Conservation (phyloP, 2,797 vertebrate genomes). For the Nannoperca australis region DNA sequence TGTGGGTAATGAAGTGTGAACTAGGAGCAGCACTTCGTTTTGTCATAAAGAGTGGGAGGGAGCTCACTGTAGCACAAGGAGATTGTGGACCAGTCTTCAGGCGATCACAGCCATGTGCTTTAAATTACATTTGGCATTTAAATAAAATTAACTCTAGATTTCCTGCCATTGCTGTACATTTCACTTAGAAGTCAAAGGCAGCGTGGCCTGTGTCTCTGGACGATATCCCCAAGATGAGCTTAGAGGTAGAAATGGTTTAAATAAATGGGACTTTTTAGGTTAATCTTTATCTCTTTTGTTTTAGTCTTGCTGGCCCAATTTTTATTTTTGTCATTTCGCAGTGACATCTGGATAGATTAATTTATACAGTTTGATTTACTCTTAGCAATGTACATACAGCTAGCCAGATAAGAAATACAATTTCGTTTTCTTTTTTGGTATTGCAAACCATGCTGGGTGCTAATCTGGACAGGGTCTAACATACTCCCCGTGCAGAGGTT, state of each 20-base stretch:
- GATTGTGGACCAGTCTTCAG: constrained; percentile 81
- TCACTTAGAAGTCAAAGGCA: constrained; percentile 36
- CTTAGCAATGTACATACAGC: neutral
- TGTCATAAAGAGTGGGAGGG: constrained; percentile 81
- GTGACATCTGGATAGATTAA: constrained; percentile 16
- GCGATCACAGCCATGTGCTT: constrained; percentile 74
- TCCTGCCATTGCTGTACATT: constrained; percentile 36
- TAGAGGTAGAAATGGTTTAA: neutral
- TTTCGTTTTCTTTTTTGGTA: neutral
- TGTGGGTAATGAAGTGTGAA: constrained; percentile 85
- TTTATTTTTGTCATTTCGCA: constrained; percentile 12
- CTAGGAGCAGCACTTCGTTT: constrained; percentile 82
- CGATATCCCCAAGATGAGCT: neutral
- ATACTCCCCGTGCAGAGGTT: neutral
- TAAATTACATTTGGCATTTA: constrained; percentile 75
- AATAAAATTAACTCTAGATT: constrained; percentile 51
- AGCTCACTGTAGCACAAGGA: constrained; percentile 70
- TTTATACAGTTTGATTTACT: neutral
- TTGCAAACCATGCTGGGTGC: constrained; percentile 18
- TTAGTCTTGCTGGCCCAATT: neutral
- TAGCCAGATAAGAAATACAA: constrained; percentile 1
- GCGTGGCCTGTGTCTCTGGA: constrained; percentile 21
- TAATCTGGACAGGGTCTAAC: constrained; percentile 6
- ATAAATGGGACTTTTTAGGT: neutral
- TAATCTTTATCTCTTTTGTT: neutral